phyloP scores from a whole-genome alignment of 2,888 invertebrate species.

The Hydrotaea diabolus region DNA sequence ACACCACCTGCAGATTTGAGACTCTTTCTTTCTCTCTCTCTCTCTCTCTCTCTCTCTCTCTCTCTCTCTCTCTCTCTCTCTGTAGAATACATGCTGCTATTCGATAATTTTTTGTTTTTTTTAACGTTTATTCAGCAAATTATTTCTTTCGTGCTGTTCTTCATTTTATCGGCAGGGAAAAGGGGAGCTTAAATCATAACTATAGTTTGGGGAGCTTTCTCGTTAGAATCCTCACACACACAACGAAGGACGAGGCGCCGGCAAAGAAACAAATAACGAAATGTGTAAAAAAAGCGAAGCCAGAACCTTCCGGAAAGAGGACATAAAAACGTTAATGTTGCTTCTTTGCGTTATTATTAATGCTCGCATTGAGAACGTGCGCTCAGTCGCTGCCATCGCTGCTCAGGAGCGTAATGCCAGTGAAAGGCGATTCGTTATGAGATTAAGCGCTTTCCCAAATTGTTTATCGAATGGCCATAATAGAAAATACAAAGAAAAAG shows the following conservation, averaged over 20 bases:
- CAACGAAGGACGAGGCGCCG: not conserved
- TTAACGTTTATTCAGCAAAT: slow-evolving; percentile 2
- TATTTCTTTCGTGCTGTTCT: not conserved
- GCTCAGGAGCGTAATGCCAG: not conserved
- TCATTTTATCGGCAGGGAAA: too few relatives aligned
- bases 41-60: too few relatives aligned
- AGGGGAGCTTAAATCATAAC: slow-evolving; percentile 8
- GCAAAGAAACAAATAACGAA: slow-evolving; percentile 17
- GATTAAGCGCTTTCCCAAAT: not conserved
- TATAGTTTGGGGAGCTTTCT: slow-evolving; percentile 29
- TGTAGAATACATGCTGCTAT: not conserved
- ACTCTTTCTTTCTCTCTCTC: too few relatives aligned
- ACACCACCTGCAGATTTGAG: too few relatives aligned
- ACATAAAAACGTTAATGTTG: slow-evolving; percentile 19
- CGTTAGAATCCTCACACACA: not conserved
- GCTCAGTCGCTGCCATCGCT: not conserved
- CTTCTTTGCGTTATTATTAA: not conserved
- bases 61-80: not conserved
- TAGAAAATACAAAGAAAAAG: too few relatives aligned
- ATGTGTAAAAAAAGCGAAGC: not conserved
- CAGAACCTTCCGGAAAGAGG: not conserved
- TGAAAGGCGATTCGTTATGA: not conserved
- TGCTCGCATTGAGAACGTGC: slow-evolving; percentile 1
- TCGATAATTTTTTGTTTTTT: slow-evolving; percentile 1
- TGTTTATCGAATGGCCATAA: slow-evolving; percentile 11